These are phyloP conservation scores for Eudasyphora cyanicolor DNA, from an alignment of 2,888 invertebrate species.

Conservation along the genomic window DNA sequence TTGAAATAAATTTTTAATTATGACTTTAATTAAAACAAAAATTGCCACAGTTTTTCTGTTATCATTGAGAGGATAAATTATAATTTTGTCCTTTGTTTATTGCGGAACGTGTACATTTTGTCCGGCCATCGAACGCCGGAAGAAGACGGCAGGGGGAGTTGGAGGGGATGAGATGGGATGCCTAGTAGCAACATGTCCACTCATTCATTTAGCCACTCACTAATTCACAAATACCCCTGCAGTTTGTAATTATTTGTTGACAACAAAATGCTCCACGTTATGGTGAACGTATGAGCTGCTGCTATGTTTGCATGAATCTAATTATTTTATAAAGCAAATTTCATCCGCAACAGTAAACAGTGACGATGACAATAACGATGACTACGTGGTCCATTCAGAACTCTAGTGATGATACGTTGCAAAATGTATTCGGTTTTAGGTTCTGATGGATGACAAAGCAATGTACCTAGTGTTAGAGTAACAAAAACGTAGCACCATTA, in stretches of 20 bases:
- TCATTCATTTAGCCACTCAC: neutral
- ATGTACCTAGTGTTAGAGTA: too few species aligned
- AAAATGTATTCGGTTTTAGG: neutral
- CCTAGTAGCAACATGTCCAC: neutral
- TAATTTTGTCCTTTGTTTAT: constrained; percentile 19
- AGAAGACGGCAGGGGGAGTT: neutral
- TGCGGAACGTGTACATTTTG: constrained; percentile 3
- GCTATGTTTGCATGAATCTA: constrained; percentile 57
- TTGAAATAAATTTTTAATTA: constrained; percentile 38
- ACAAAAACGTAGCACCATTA: too few species aligned
- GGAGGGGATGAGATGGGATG: neutral
- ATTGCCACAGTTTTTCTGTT: constrained; percentile 37
- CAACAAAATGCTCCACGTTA: constrained; percentile 59
- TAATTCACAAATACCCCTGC: constrained; percentile 56
- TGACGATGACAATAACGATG: constrained; percentile 43
- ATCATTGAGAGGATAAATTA: constrained; percentile 19
- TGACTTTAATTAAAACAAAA: constrained; percentile 56
- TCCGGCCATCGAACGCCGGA: too few species aligned
- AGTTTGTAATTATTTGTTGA: constrained; percentile 63
- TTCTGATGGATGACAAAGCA: too few species aligned
- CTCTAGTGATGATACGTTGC: constrained; percentile 6
- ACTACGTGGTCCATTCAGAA: constrained; percentile 27
- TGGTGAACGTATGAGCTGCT: neutral
- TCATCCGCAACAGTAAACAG: constrained; percentile 58
- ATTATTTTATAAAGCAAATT: constrained; percentile 63